phyloP scores from a whole-genome alignment of 2,888 invertebrate genomes.

The Drosophila kambysellisi region DNA sequence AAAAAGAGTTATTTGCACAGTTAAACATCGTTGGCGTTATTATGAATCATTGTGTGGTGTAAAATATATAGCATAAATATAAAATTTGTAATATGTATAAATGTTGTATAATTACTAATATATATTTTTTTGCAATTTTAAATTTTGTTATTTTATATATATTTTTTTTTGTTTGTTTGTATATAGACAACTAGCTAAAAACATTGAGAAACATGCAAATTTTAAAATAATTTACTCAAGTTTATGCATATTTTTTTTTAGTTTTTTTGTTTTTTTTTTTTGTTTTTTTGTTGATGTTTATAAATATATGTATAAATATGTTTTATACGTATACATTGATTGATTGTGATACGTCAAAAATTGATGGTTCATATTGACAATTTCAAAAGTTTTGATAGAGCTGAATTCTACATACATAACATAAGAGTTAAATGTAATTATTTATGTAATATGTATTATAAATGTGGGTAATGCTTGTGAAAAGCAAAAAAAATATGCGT shows the following conservation, averaged over 20 bases:
- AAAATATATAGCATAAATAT: constrained; percentile 66
- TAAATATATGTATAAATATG: constrained; percentile 18
- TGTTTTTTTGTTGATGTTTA: constrained; percentile 12
- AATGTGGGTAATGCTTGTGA: constrained; percentile 35
- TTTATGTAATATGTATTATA: constrained; percentile 32
- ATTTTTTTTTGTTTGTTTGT: constrained; percentile 53
- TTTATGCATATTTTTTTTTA: constrained; percentile 55
- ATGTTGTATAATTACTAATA: constrained; percentile 56
- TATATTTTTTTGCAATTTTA: constrained; percentile 34
- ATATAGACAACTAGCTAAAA: constrained; percentile 79
- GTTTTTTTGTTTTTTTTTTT: constrained; percentile 19
- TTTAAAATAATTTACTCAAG: constrained; percentile 75
- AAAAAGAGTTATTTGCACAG: constrained; percentile 58
- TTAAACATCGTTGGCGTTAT: constrained; percentile 46
- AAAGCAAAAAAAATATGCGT: constrained; percentile 30
- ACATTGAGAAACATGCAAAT: constrained; percentile 85
- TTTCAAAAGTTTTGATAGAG: constrained; percentile 30
- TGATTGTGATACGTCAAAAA: constrained; percentile 41
- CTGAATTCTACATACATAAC: constrained; percentile 37
- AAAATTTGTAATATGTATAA: constrained; percentile 52
- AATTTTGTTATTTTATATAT: constrained; percentile 49
- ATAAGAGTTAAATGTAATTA: constrained; percentile 43
- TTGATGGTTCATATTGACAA: constrained; percentile 34
- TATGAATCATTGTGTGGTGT: constrained; percentile 40
- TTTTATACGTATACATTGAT: constrained; percentile 19